phyloP scores from a whole-genome alignment of 1,140 invertebrate species.

The Aphelenchoides fujianensis region DNA sequence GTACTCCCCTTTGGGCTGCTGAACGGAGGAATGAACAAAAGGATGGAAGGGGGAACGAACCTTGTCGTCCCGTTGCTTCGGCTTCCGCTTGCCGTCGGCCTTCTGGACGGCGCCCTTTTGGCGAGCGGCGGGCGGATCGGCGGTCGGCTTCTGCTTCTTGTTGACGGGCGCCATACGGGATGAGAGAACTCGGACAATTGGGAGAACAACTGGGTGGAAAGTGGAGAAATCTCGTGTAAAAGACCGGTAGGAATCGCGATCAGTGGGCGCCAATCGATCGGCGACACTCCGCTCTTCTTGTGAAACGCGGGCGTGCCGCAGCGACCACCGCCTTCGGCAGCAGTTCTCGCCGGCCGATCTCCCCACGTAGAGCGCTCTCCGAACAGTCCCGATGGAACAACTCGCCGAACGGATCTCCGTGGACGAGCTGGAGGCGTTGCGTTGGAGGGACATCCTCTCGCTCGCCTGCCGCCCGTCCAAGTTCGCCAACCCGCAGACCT shows the following conservation, averaged over 20 bases:
- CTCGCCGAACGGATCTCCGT: slow-evolving; percentile 23
- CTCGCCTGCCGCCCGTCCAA: slow-evolving; percentile 48
- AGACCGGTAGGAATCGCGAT: not conserved
- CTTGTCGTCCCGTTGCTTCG: too few species aligned
- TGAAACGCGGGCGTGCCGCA: too few species aligned
- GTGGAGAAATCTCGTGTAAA: not conserved
- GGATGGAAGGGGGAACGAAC: too few species aligned
- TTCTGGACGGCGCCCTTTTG: not conserved
- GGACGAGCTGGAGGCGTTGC: slow-evolving; percentile 30
- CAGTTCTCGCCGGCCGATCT: too few species aligned
- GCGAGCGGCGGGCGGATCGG: not conserved
- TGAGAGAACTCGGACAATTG: too few species aligned
- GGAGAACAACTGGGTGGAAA: too few species aligned
- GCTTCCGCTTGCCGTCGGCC: not conserved
- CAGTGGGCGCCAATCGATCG: too few species aligned
- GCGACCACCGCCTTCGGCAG: too few species aligned
- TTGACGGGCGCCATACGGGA: not conserved
- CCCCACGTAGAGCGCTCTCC: too few species aligned
- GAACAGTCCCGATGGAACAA: not conserved
- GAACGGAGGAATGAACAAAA: not conserved
- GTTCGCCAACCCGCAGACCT: slow-evolving; percentile 34
- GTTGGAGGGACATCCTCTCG: slow-evolving; percentile 49
- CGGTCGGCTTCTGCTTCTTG: not conserved
- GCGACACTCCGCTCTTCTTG: too few species aligned
- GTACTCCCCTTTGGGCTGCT: slow-evolving; percentile 11